phyloP scores from a whole-genome alignment of 2,888 invertebrate species.

The Tipula confusa region DNA sequence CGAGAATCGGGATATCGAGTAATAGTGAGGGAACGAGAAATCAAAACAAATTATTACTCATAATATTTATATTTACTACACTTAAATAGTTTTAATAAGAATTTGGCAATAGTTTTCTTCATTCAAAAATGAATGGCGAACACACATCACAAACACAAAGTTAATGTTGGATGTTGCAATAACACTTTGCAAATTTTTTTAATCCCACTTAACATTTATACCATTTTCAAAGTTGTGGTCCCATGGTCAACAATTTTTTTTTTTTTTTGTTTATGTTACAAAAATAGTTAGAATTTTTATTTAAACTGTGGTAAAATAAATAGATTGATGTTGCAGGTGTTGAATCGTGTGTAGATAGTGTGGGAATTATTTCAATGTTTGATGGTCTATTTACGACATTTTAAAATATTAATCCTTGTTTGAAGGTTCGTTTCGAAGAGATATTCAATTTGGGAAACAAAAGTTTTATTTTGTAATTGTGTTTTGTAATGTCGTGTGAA shows the following conservation, averaged over 20 bases:
- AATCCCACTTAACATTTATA: constrained; percentile 8
- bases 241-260: neutral
- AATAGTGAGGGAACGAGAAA: no score
- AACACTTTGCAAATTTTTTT: neutral
- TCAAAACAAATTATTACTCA: neutral
- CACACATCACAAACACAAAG: neutral
- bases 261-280: neutral
- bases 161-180: neutral
- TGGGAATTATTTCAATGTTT: no score
- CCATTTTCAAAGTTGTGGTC: neutral
- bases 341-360: no score
- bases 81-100: neutral
- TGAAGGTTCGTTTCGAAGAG: no score
- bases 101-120: neutral
- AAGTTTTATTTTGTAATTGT: no score
- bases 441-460: no score
- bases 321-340: no score
- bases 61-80: neutral
- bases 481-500: no score
- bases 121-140: neutral
- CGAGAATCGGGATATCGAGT: no score
- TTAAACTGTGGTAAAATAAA: no score
- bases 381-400: no score
- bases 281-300: constrained; percentile 9
- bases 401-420: no score